Evolutionary conservation across 1,140 invertebrate genomes (phyloP).

Genomic region (Amyelois transitella): DNA sequence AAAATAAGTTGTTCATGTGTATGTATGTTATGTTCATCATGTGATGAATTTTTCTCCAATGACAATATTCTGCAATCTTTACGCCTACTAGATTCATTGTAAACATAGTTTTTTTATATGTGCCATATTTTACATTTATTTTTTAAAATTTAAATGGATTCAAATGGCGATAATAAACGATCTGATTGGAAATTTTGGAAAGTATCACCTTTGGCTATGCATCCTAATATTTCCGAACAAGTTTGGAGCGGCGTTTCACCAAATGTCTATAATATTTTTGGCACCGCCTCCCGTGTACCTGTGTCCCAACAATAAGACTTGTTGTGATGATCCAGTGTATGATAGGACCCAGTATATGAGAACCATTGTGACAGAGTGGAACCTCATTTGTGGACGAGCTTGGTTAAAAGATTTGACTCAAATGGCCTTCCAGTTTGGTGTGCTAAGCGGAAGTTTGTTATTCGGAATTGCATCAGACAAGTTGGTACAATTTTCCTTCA

Average conservation of each 20-base stretch:
- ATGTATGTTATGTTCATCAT: too few species aligned
- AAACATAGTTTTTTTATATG: constrained; percentile 2
- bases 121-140: background rate
- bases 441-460: constrained; percentile 53
- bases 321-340: constrained; percentile 76
- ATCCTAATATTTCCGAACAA: constrained; percentile 79
- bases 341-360: constrained; percentile 78
- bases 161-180: constrained; percentile 31
- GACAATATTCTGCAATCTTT: background rate
- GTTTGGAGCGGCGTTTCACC: constrained; percentile 82
- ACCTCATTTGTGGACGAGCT: constrained; percentile 79
- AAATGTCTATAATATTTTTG: constrained; percentile 78
- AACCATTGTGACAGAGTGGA: constrained; percentile 84
- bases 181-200: constrained; percentile 74
- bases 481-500: constrained; percentile 30
- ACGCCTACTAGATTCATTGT: background rate
- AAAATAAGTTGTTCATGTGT: too few species aligned
- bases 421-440: constrained; percentile 63
- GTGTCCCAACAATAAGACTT: constrained; percentile 47
- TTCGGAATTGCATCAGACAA: constrained; percentile 65
- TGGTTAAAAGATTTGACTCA: constrained; percentile 81
- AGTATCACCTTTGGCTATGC: constrained; percentile 80
- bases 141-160: background rate
- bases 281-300: constrained; percentile 72
- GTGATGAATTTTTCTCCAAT: too few species aligned